Conservation (phyloP, 2,113 vertebrate species). For the Amphiprion ocellaris region DNA sequence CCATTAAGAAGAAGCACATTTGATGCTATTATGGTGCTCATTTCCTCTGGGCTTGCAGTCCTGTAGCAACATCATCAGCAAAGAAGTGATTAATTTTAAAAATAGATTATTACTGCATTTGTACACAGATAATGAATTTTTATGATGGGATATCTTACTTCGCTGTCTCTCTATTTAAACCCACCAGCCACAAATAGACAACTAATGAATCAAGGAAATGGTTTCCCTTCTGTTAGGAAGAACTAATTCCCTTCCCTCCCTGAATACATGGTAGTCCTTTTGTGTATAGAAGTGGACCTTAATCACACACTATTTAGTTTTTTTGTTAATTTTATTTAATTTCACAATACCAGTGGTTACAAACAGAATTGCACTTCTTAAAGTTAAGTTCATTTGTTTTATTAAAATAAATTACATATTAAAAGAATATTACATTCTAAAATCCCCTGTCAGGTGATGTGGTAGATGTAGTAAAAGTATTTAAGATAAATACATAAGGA, state of each 20-base stretch:
- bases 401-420: too few species aligned
- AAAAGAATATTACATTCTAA: too few species aligned
- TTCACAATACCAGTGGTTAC: too few species aligned
- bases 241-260: too few species aligned
- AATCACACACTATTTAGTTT: background rate
- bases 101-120: conserved; percentile 72
- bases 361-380: too few species aligned
- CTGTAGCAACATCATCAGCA: conserved; percentile 68
- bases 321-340: background rate
- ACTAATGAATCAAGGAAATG: conserved; percentile 40
- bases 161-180: conserved; percentile 24
- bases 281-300: too few species aligned
- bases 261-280: too few species aligned
- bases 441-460: too few species aligned
- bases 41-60: conserved; percentile 72
- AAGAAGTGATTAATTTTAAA: conserved; percentile 76
- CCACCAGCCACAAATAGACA: conserved; percentile 23
- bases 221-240: background rate
- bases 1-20: conserved; percentile 76
- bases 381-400: too few species aligned
- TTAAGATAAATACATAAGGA: too few species aligned
- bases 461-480: too few species aligned
- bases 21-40: conserved; percentile 75
- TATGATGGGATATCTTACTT: conserved; percentile 35
- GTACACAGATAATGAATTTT: conserved; percentile 63